Conservation (phyloP, 2,888 invertebrate genomes). For the Endotricha flammealis region DNA sequence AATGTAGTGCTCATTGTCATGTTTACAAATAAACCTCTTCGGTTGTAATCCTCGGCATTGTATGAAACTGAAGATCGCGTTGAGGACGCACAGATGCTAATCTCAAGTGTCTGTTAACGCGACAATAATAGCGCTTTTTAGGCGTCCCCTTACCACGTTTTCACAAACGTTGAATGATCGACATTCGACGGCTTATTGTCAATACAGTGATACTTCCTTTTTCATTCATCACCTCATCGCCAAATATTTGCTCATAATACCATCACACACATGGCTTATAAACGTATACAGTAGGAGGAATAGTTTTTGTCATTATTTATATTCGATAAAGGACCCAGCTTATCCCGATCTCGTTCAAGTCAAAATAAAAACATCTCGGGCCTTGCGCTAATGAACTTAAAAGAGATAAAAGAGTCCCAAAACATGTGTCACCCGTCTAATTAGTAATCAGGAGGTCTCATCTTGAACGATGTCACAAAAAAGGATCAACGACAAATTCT, state of each 20-base stretch:
- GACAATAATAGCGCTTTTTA: slow-evolving; percentile 68
- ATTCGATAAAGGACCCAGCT: slow-evolving; percentile 8
- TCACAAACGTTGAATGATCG: slow-evolving; percentile 48
- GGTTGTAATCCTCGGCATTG: slow-evolving; percentile 68
- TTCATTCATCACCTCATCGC: slow-evolving; percentile 17
- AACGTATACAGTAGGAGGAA: neutral
- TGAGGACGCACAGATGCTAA: slow-evolving; percentile 73
- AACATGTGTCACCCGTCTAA: slow-evolving; percentile 74
- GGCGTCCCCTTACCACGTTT: slow-evolving; percentile 56
- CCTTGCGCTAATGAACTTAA: slow-evolving; percentile 52
- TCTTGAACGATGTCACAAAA: slow-evolving; percentile 57
- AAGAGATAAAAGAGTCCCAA: slow-evolving; percentile 58
- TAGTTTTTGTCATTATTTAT: slow-evolving; percentile 4
- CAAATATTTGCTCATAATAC: slow-evolving; percentile 21
- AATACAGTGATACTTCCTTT: slow-evolving; percentile 60
- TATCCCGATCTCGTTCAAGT: slow-evolving; percentile 23
- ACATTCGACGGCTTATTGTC: slow-evolving; percentile 41
- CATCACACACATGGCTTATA: slow-evolving; percentile 10
- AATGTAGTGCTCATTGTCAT: slow-evolving; percentile 63
- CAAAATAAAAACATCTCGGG: slow-evolving; percentile 40
- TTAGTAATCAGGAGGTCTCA: slow-evolving; percentile 70
- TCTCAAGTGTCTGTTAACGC: slow-evolving; percentile 78
- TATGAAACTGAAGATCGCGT: slow-evolving; percentile 62
- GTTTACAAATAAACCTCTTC: slow-evolving; percentile 77
- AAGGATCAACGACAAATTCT: slow-evolving; percentile 59